These are phyloP conservation scores for Motacilla tschutschensis DNA, from an alignment of 2,113 vertebrate genomes.

Conservation along the genomic window DNA sequence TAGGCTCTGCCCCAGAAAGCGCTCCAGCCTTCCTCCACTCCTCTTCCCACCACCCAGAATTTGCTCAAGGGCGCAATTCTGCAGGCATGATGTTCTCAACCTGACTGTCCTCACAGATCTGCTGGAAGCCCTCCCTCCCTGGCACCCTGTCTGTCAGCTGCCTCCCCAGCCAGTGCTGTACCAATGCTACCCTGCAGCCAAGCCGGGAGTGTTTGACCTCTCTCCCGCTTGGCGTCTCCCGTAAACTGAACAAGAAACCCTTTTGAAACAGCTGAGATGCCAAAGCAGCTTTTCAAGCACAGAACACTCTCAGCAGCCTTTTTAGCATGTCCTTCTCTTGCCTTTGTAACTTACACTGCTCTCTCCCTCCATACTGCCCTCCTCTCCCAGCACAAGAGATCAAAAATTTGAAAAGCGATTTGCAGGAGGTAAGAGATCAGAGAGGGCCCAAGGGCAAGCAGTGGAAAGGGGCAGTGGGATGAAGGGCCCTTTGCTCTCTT, in stretches of 20 bases:
- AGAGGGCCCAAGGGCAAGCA: not conserved
- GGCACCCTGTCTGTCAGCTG: not conserved
- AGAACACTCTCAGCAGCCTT: not conserved
- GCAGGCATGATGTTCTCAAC: not conserved
- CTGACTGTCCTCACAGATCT: not conserved
- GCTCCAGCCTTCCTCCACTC: not conserved
- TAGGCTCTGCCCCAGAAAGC: not conserved
- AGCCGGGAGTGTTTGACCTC: not conserved
- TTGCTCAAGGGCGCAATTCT: rapidly evolving
- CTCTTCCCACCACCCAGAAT: not conserved
- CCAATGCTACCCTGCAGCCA: not conserved
- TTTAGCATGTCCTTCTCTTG: not conserved
- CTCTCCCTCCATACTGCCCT: not conserved
- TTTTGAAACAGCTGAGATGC: conserved; percentile 24
- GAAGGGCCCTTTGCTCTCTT: not conserved
- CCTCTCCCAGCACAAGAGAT: not conserved
- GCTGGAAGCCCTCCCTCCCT: not conserved
- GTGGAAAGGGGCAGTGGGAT: conserved; percentile 45
- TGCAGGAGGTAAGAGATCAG: conserved; percentile 46
- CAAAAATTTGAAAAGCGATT: not conserved
- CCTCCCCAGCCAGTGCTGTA: not conserved
- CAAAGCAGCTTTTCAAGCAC: conserved; percentile 24
- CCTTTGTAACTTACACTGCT: not conserved
- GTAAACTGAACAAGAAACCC: not conserved
- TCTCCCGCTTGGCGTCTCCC: not conserved